These are phyloP conservation scores for Clunio marinus DNA, from an alignment of 2,888 invertebrate genomes.

Conservation along the genomic window DNA sequence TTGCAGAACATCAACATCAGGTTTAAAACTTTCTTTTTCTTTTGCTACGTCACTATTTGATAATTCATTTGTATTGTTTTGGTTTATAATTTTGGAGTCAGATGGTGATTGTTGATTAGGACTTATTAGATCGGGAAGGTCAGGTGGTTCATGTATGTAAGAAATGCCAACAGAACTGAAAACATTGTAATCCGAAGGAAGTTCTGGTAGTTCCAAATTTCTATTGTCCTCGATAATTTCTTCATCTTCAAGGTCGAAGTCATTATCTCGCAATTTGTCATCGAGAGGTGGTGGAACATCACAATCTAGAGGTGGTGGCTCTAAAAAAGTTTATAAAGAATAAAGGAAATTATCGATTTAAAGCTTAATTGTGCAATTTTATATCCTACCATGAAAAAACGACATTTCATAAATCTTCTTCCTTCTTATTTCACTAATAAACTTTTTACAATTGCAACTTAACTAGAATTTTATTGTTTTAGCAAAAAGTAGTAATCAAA, in stretches of 20 bases:
- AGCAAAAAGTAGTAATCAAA: too few relatives aligned
- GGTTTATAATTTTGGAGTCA: too few relatives aligned
- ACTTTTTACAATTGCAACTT: too few relatives aligned
- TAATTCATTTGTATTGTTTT: constrained; percentile 4
- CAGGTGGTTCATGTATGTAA: too few relatives aligned
- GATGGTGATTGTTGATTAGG: too few relatives aligned
- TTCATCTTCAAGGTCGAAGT: constrained; percentile 27
- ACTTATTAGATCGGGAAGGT: too few relatives aligned
- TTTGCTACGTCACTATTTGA: constrained; percentile 21
- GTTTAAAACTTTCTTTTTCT: constrained; percentile 14
- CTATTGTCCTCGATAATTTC: neutral
- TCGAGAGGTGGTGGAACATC: constrained; percentile 20
- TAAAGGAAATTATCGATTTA: constrained; percentile 1
- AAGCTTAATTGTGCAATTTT: neutral
- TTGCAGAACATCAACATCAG: neutral
- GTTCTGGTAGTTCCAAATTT: constrained; percentile 16
- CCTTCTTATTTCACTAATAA: too few relatives aligned
- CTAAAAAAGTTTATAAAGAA: neutral
- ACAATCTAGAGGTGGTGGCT: constrained; percentile 18
- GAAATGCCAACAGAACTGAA: neutral
- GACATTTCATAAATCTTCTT: neutral
- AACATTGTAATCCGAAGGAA: constrained; percentile 15
- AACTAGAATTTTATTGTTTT: too few relatives aligned
- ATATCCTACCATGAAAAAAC: neutral
- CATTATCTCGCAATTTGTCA: constrained; percentile 4